Base-by-base conservation (phyloP, 2,888 invertebrate genomes). In the Netelia fuscicornis region DNA sequence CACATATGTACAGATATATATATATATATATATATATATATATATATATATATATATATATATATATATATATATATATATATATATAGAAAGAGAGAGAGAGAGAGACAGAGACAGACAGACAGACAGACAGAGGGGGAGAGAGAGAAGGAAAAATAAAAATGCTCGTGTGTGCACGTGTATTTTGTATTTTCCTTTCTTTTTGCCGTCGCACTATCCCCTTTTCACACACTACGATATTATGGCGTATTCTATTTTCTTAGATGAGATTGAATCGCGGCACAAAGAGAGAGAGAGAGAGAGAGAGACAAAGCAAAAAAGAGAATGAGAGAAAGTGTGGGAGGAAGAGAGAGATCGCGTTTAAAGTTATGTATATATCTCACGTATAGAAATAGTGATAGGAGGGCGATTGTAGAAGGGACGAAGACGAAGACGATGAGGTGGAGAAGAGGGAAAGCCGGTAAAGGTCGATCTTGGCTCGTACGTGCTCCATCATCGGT, bases 401-500 rank as follows among this genome's bases (percentile, higher is more conserved):
- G 37, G 44, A 54, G 17, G 44, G 68, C 62, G 65, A 74, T 72
- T 48, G 48, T 37, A 17, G 48, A 8, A 54, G 65, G 20, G 13
- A 56, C 42, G 52, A 64, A 42, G 9, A n/a, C 56, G 23, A 67
- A 37, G 6, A 5, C 37, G 37, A 37, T 6, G 37, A 37, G 37
- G 37, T 37, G 37, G 37, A 2, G 30, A 30, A 3, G 30, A 30
- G 37, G 37, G 37, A 54, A 54, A 42, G 75, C 68, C n/a, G 70
- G 68, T 70, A 83, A 84, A 86, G 76, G 79, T 84, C 78, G 86
- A 81, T 81, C 81, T 76, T 62, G 67, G 42, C 86, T 79, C 70
- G 78, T 78, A 81, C 81, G 79, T 84, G 81, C 86, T 87, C 79
- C 81, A 87, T 87, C 86, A 84, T 82, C 81, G 62, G 60, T 86